Evolutionary conservation across 2,113 vertebrate species (phyloP), one percentile per base, ranked within the genome.

Genomic region (Dinomys branickii): DNA sequence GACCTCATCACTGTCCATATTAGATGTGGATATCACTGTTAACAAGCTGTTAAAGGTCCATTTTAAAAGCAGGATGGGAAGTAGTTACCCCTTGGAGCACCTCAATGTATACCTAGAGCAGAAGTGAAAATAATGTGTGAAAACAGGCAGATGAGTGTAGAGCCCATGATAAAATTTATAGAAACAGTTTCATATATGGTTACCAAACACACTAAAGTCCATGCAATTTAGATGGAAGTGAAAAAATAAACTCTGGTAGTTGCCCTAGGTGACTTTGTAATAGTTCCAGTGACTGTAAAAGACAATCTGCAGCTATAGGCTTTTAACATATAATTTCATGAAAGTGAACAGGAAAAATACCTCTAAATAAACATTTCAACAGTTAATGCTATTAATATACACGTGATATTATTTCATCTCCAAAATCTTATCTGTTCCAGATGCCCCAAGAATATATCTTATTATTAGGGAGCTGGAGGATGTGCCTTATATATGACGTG

Each of bases 41-140:
- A 96, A 88, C 26, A 97, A 90, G 35, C 3, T 54, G 94, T 84
- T 54, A 85, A 91, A 87, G n/a, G 17, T 67, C 38, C 38, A 13
- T 63, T 59, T 94, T 47, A 83, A 92, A 54, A 73, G 22, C 3
- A 85, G 19, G 47, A 59, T 41, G 71, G 59, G 65, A 96, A 90
- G 85, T 30, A n/a, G 41, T 26, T 61, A 84, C 11, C 58, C 20
- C 56, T 86, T 81, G 1, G 28, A 87, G 56, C 90, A 83, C 4
- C 20, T 63, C 22, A 41, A 26, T 35, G 28, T 52, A 80, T 1
- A 89, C 54, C 9, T 71, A 61, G 0, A 93, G 24, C 24, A 3
- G 88, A 54, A 54, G 24, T n/a, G 6, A n/a, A 87, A 73, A 30
- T 56, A 61, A 65, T 13, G 30, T 63, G 11, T 69, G 35, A 84